These are phyloP conservation scores for mouse (Mus musculus) DNA, from an alignment of 2,113 vertebrate genomes.

Conservation along the genomic window GRCm39 chr14:8455501-8456000, in stretches of 20 bases:
- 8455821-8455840: background rate
- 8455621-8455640: background rate
- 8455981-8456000: background rate
- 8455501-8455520: too few relatives aligned
- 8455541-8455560: too few relatives aligned
- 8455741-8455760: background rate
- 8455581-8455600: too few relatives aligned
- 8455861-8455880: background rate
- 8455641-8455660: background rate
- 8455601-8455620: background rate
- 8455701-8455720: constrained; percentile 1
- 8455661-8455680: background rate
- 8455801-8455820: background rate
- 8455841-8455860: background rate
- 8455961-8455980: background rate
- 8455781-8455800: background rate
- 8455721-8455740: background rate
- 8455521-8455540: too few relatives aligned
- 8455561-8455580: too few relatives aligned
- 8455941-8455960: background rate
- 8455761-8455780: background rate
- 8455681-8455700: constrained; percentile 14
- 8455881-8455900: background rate
- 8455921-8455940: background rate
- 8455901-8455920: background rate